A percentile compares a stretch with the other conserved stretches of the same genome.
Evolutionary conservation across 2,113 vertebrate genomes (phyloP).

Genomic region (Myotis davidii): DNA sequence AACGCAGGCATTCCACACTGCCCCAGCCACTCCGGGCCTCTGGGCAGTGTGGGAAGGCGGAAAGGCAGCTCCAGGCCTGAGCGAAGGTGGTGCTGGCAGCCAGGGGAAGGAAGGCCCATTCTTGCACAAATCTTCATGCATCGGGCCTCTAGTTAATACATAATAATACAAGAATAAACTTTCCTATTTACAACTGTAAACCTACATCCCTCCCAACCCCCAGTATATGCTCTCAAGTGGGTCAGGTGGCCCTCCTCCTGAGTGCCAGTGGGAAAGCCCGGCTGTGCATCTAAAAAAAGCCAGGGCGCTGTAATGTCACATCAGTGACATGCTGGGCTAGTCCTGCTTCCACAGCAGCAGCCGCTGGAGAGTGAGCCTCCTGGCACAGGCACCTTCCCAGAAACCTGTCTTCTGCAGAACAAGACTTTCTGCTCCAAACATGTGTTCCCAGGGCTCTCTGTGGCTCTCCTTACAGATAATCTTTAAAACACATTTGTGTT

Average conservation of each 20-base stretch:
- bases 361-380: constrained; percentile 1
- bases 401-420: constrained; percentile 20
- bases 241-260: neutral
- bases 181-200: neutral
- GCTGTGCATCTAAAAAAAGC: neutral
- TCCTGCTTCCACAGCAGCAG: constrained; percentile 1
- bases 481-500: constrained; percentile 68
- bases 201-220: neutral
- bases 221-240: neutral
- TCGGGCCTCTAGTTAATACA: neutral
- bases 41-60: too few species aligned
- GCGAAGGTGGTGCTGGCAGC: too few species aligned
- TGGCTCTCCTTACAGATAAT: constrained; percentile 62
- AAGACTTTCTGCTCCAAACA: constrained; percentile 51
- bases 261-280: neutral
- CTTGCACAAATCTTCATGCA: too few species aligned
- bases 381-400: neutral
- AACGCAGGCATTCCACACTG: too few species aligned
- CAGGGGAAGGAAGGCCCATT: too few species aligned
- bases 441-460: constrained; percentile 30
- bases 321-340: neutral
- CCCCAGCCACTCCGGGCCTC: too few species aligned
- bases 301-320: neutral
- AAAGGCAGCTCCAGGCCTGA: too few species aligned
- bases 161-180: neutral